Conservation (phyloP, 2,113 vertebrate species). For the Oreochromis tanganicae region DNA sequence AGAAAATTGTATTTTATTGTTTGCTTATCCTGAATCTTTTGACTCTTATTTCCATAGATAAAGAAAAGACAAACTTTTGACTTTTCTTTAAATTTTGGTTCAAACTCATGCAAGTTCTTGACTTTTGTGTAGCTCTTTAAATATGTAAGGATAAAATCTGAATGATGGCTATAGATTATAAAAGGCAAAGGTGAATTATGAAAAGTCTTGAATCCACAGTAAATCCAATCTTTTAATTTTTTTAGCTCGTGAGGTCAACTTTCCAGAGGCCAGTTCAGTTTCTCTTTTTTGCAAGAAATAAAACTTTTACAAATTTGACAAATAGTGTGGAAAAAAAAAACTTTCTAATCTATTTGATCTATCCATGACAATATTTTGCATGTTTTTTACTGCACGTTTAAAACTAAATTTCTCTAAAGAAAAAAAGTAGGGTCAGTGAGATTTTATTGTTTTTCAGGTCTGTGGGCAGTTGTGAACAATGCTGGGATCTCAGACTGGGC, state of each 20-base stretch:
- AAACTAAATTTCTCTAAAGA: not conserved
- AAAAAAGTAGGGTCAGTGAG: not conserved
- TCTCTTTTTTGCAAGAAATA: not conserved
- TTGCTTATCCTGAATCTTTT: too few relatives aligned
- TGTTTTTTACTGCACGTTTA: not conserved
- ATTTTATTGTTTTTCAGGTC: slow-evolving; percentile 21
- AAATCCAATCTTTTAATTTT: not conserved
- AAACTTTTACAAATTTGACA: not conserved
- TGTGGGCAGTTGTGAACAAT: slow-evolving; percentile 68
- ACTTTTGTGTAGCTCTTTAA: not conserved
- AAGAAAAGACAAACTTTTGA: not conserved
- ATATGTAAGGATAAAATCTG: not conserved
- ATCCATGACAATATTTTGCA: not conserved
- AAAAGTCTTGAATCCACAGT: not conserved
- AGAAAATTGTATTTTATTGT: not conserved
- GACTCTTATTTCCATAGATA: not conserved
- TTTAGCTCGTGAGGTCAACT: not conserved
- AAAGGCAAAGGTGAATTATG: not conserved
- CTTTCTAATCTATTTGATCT: not conserved
- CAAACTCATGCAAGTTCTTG: not conserved
- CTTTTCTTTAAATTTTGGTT: not conserved
- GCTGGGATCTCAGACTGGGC: slow-evolving; percentile 72
- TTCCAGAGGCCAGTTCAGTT: not conserved
- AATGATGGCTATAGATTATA: not conserved
- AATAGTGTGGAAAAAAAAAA: not conserved